Percentiles rank a stretch among this genome's conserved stretches.
Conservation (phyloP, 2,797 vertebrate species). For the Labeo calbasu region DNA sequence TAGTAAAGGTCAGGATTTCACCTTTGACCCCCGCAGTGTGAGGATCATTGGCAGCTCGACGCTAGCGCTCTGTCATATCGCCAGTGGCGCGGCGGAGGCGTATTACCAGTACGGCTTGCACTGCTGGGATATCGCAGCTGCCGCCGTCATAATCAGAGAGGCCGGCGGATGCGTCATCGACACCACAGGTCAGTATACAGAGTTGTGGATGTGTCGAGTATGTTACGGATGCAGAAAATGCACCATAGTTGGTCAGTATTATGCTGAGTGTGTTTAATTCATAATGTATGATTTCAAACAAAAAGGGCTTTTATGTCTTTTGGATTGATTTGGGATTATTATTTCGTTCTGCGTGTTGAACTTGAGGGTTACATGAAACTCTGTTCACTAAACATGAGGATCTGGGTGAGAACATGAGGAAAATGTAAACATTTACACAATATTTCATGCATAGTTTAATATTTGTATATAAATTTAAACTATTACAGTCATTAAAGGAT, state of each 20-base stretch:
- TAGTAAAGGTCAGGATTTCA: not conserved
- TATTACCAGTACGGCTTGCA: conserved; percentile 88
- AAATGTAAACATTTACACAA: not conserved
- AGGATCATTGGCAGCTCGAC: conserved; percentile 87
- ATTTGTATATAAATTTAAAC: not conserved
- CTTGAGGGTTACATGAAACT: not conserved
- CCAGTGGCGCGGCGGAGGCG: conserved; percentile 81
- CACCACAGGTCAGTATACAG: conserved; percentile 78
- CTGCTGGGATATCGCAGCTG: conserved; percentile 87
- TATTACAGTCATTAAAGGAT: not conserved
- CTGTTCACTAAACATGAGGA: not conserved
- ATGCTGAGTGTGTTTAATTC: not conserved
- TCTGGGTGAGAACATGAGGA: not conserved
- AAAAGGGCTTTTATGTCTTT: not conserved
- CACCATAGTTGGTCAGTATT: too few species aligned
- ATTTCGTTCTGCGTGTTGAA: not conserved
- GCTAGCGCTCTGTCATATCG: conserved; percentile 81
- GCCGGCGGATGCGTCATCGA: conserved; percentile 85
- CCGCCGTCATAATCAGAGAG: conserved; percentile 85
- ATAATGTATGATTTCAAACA: conserved; percentile 20
- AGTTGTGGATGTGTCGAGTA: not conserved
- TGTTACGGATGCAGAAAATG: not conserved
- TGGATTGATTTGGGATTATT: not conserved
- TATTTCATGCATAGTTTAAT: not conserved
- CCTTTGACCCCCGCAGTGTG: conserved; percentile 69